Conservation (phyloP, 2,888 invertebrate genomes). For the Zhuqinia jingwanae region DNA sequence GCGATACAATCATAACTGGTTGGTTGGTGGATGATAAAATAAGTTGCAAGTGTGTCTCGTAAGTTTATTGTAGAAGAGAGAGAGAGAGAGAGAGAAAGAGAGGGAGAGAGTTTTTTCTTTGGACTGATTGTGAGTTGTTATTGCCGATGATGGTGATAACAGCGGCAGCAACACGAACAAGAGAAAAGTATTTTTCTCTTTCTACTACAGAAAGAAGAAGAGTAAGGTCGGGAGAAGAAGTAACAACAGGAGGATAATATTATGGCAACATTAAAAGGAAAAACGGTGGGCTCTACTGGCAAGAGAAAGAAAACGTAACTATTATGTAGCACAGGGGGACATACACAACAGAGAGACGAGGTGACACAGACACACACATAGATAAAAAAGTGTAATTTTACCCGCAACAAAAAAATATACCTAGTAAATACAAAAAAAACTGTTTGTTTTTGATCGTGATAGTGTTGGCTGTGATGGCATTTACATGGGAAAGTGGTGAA, state of each 20-base stretch:
- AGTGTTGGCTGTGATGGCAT: not conserved
- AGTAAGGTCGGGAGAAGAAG: not conserved
- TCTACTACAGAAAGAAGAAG: not conserved
- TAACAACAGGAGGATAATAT: slow-evolving; percentile 10
- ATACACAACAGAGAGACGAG: slow-evolving; percentile 29
- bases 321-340: slow-evolving; percentile 31
- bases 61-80: no score
- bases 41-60: no score
- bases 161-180: not conserved
- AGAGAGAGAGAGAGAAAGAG: no score
- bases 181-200: not conserved
- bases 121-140: no score
- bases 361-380: slow-evolving; percentile 49
- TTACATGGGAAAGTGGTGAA: not conserved
- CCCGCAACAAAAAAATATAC: slow-evolving; percentile 16
- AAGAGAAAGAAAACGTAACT: slow-evolving; percentile 21
- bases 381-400: slow-evolving; percentile 25
- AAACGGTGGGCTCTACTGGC: not conserved
- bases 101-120: no score
- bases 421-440: not conserved
- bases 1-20: no score
- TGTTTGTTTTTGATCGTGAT: not conserved
- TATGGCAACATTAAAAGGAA: slow-evolving; percentile 5
- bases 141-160: slow-evolving; percentile 10
- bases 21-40: no score